Evolutionary conservation across 2,113 vertebrate genomes (phyloP).

Genomic region (Aix galericulata): DNA sequence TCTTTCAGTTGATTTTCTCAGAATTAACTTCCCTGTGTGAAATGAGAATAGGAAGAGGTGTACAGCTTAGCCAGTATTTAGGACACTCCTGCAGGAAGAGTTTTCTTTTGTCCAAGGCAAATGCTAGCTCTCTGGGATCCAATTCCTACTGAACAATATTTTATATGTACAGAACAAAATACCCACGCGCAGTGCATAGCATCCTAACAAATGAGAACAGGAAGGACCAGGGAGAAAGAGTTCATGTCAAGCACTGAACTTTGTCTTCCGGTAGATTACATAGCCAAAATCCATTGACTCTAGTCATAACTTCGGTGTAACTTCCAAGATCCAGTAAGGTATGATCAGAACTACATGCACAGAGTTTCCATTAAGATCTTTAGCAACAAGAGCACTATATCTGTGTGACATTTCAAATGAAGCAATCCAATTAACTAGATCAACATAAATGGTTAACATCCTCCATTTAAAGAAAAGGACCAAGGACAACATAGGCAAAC

Average conservation of each 20-base stretch:
- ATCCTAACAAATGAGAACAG: rapidly evolving
- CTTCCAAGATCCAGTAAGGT: background rate
- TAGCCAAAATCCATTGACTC: background rate
- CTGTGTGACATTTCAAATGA: background rate
- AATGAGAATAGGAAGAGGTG: background rate
- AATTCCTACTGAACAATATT: background rate
- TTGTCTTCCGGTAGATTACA: background rate
- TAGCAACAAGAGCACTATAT: background rate
- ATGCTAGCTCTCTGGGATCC: background rate
- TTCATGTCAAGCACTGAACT: background rate
- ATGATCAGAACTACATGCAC: background rate
- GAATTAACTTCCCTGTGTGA: background rate
- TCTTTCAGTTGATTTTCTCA: background rate
- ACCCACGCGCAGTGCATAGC: background rate
- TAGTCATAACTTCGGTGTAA: background rate
- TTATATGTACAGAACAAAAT: background rate
- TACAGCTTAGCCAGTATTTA: background rate
- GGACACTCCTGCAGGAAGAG: background rate
- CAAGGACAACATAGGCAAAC: background rate
- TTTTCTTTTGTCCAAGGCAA: background rate
- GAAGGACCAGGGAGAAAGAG: background rate
- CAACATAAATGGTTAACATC: background rate
- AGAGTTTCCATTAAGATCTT: background rate
- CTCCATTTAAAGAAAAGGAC: background rate
- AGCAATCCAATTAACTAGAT: background rate